Base-by-base conservation (phyloP, 1,140 invertebrate species). In the Neodiprion pinetum region DNA sequence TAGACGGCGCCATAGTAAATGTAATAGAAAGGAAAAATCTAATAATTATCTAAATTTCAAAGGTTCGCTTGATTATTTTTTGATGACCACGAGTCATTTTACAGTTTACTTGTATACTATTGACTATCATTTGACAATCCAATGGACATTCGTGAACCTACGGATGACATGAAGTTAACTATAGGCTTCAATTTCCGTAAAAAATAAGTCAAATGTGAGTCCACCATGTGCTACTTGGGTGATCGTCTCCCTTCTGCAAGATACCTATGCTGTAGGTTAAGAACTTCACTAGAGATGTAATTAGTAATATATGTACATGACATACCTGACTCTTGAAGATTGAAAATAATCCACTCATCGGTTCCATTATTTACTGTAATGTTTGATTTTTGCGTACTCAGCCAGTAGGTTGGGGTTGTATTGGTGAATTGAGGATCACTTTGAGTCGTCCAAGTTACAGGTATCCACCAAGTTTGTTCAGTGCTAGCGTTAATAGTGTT, bases 391-490 rank as follows among this genome's bases (percentile, higher is more conserved):
- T 80, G 75, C 11, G 78, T 78, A 71, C 80, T 77, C 17, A 89
- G 72, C 80, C 84, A 84, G 73, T 81, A 71, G 74, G 78, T 84
- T 3, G 88, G 82, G 47, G 67, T 75, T 0, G 84, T 87, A 10
- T 86, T 73, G 1, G 74, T 28, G 50, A 89, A 89, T 74, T 88
- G 74, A 0, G 79, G 67, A n/a, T 82, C 70, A 0, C 72, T 79
- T 74, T 88, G 80, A 1, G 87, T 88, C n/a, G 89, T 86, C 77
- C 87, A 92, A 0, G 89, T 91, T 7, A 93, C 87, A 3, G 92
- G 92, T 5, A 93, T 85, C 77, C 86, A 86, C 92, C 92, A 93
- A 2, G 75, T 76, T 4, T 81, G 83, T 9, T 80, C 73, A 10
- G 81, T 82, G 0, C 82, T 65, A 1, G 76, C 73, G 68, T 83